Base-by-base conservation (phyloP, 2,113 vertebrate species). In the Phrynosoma blainvillii region DNA sequence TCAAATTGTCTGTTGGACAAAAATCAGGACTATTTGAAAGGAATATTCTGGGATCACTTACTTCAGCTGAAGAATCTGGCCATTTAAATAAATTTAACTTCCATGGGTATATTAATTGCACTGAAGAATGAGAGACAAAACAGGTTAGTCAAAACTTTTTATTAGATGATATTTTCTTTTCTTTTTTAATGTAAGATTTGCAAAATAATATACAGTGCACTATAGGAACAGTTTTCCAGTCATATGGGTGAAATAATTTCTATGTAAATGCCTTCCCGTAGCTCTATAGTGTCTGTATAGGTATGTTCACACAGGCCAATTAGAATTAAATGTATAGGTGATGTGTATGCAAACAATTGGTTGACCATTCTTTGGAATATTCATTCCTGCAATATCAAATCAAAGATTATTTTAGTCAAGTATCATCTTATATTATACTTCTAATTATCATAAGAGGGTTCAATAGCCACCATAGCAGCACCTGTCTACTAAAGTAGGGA, bases 61-160 rank as follows among this genome's bases (percentile, higher is more conserved):
- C 23, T 79, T 13, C 68, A 79, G n/a, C n/a, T 80, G 85, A 70
- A 86, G 82, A 52, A 1, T 16, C 30, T 23, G 56, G 52, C 9
- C 27, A 40, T 87, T 87, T 59, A 81, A 80, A 74, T 80, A 73
- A 59, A 87, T 81, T 59, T 21, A 68, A 73, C 52, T 73, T 73
- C 47, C 80, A 7, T 80, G n/a, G 47, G 25, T 40, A 73, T 79
- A 73, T 73, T 87, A 86, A 70, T 86, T 86, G 71, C 7, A n/a
- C 42, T 87, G 56, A 36, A 52, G 6, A 59, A 80, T 12, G 70
- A n/a, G 65, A 71, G 18, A 27, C 18, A 79, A 70, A 78, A 68
- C 25, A 70, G 7, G 85, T 79, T 56, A 54, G 47, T 32, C 47
- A 79, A 79, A 52, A 78, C n/a, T 70, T 79, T 40, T 36, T 79